phyloP scores from a whole-genome alignment of 92 coral and sea anemone genomes.

The Actinernus sp. region DNA sequence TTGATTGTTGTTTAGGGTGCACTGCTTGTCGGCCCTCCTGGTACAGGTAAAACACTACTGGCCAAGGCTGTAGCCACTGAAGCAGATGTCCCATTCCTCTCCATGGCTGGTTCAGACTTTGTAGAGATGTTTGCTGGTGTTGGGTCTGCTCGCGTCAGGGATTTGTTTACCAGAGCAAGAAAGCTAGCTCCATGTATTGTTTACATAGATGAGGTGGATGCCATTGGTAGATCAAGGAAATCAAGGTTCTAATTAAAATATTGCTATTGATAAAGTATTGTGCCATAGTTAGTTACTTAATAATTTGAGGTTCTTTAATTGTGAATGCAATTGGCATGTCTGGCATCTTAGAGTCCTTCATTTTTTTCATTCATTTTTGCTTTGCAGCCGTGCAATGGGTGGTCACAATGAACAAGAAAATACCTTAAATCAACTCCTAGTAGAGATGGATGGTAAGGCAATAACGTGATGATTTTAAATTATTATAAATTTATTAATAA shows the following conservation, averaged over 20 bases:
- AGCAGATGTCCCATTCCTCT: conserved; percentile 96
- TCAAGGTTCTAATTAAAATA: conserved; percentile 68
- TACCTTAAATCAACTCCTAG: conserved; percentile 92
- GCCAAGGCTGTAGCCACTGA: conserved; percentile 98
- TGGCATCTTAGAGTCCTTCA: too few species aligned
- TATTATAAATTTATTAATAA: too few species aligned
- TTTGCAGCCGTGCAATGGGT: conserved; percentile 69
- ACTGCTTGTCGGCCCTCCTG: conserved; percentile 98
- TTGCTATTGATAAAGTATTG: not conserved
- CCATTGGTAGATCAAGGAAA: conserved; percentile 92
- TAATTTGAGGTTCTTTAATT: too few species aligned
- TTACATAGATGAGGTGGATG: conserved; percentile 97
- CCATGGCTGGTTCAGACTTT: conserved; percentile 99
- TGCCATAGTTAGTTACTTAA: too few species aligned
- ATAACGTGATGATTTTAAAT: too few species aligned
- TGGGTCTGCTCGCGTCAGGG: conserved; percentile 97
- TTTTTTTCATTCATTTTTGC: conserved; percentile 11
- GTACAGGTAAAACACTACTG: conserved; percentile 95
- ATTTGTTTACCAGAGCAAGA: conserved; percentile 88
- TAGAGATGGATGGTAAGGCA: conserved; percentile 97
- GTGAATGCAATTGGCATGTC: too few species aligned
- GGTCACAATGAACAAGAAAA: conserved; percentile 98
- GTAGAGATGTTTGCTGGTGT: conserved; percentile 97
- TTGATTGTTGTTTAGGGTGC: too few species aligned
- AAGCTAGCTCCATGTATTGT: conserved; percentile 96